Evolutionary conservation across 2,797 vertebrate genomes (phyloP).

Genomic region (Silurus lanzhouensis): DNA sequence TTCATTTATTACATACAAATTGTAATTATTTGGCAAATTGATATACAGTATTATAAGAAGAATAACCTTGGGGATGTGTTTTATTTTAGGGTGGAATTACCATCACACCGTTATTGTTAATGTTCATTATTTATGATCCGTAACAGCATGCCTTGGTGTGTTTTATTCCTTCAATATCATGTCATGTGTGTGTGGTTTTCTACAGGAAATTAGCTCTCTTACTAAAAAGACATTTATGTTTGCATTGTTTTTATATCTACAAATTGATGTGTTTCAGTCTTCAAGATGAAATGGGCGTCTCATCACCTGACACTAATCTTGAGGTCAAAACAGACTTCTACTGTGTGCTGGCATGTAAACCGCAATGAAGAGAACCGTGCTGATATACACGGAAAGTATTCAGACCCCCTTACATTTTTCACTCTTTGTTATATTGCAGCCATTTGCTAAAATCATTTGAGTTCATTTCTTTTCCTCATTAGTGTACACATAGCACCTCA

Average conservation of each 20-base stretch:
- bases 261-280: conserved; percentile 61
- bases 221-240: not conserved
- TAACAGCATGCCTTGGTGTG: not conserved
- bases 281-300: conserved; percentile 69
- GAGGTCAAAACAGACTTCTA: conserved; percentile 60
- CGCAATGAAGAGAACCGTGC: conserved; percentile 35
- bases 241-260: not conserved
- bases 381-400: not conserved
- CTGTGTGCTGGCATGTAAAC: conserved; percentile 72
- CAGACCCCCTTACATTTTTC: too few species aligned
- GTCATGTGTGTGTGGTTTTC: not conserved
- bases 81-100: not conserved
- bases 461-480: too few species aligned
- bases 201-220: not conserved
- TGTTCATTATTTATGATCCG: not conserved
- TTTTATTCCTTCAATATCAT: conserved; percentile 7
- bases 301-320: conserved; percentile 66
- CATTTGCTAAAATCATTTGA: too few species aligned
- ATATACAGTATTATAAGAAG: not conserved
- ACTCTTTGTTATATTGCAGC: too few species aligned
- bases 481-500: too few species aligned
- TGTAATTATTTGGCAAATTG: not conserved
- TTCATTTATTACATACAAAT: too few species aligned
- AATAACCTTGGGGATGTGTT: not conserved
- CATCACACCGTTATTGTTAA: not conserved